These are phyloP conservation scores for Prunella himalayana DNA, from an alignment of 2,113 vertebrate species.

Conservation along the genomic window DNA sequence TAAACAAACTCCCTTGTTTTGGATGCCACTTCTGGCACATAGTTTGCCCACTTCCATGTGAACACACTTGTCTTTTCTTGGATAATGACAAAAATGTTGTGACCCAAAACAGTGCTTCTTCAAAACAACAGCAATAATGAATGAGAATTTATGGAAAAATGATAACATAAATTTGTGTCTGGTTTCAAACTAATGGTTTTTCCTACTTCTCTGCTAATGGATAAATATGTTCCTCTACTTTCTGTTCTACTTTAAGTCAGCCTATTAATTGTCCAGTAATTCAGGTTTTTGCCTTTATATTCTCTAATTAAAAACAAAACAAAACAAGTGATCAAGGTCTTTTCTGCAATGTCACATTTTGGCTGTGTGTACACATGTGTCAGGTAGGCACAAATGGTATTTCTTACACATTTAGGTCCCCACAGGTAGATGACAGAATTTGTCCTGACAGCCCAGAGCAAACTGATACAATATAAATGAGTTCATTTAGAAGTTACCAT, in stretches of 20 bases:
- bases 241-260: not conserved
- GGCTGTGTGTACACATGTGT: not conserved
- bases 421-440: not conserved
- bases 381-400: not conserved
- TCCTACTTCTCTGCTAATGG: not conserved
- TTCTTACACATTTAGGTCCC: not conserved
- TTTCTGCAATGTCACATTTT: not conserved
- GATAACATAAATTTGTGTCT: not conserved
- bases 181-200: not conserved
- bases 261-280: not conserved
- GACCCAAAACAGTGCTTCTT: not conserved
- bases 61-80: not conserved
- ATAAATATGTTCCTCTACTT: not conserved
- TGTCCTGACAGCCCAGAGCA: not conserved
- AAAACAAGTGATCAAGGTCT: not conserved
- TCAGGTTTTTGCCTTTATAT: not conserved
- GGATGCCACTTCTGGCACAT: fast-evolving
- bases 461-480: not conserved
- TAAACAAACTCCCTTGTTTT: not conserved
- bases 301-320: not conserved
- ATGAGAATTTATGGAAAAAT: not conserved
- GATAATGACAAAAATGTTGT: not conserved
- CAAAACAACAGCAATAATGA: not conserved
- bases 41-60: not conserved
- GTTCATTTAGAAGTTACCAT: not conserved